These are phyloP conservation scores for Pseudeuparius sepicola DNA, from an alignment of 2,888 invertebrate genomes.

Conservation along the genomic window DNA sequence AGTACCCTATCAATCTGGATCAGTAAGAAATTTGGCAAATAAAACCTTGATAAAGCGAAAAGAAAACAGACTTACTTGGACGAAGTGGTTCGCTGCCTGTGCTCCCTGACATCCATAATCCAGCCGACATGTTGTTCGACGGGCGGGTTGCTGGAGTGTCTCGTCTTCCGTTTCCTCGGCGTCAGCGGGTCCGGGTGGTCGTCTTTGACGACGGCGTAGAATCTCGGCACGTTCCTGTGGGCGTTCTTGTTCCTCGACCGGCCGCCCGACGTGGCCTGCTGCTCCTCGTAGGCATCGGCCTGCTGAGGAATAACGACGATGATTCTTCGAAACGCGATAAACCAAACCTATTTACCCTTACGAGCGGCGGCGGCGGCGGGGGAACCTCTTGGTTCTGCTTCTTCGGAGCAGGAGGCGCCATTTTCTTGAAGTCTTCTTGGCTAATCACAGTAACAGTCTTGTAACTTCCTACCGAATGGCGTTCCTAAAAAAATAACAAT, in stretches of 20 bases:
- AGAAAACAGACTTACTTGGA: slow-evolving; percentile 54
- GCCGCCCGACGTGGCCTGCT: too few species aligned
- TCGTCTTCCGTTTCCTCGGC: slow-evolving; percentile 77
- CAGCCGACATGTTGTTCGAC: slow-evolving; percentile 94
- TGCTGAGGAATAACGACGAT: too few species aligned
- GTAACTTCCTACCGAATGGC: slow-evolving; percentile 49
- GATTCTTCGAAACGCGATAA: too few species aligned
- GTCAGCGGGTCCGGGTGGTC: slow-evolving; percentile 51
- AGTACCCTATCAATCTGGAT: too few species aligned
- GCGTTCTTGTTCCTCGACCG: slow-evolving; percentile 12
- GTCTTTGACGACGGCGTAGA: slow-evolving; percentile 92
- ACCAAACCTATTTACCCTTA: too few species aligned
- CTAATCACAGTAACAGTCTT: slow-evolving; percentile 83
- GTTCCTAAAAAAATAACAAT: slow-evolving; percentile 36
- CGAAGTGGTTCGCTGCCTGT: slow-evolving; percentile 67
- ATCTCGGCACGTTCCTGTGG: slow-evolving; percentile 62
- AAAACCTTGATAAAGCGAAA: too few species aligned
- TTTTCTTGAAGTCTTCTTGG: slow-evolving; percentile 78
- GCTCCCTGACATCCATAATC: slow-evolving; percentile 89
- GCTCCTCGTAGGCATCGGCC: slow-evolving; percentile 4
- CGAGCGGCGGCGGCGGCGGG: slow-evolving; percentile 66
- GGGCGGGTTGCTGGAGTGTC: slow-evolving; percentile 89
- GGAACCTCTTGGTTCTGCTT: slow-evolving; percentile 66
- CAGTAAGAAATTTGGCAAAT: too few species aligned
- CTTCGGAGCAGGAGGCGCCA: slow-evolving; percentile 55